Evolutionary conservation across 2,888 invertebrate species (phyloP).

Genomic region (Orthosia gothica): DNA sequence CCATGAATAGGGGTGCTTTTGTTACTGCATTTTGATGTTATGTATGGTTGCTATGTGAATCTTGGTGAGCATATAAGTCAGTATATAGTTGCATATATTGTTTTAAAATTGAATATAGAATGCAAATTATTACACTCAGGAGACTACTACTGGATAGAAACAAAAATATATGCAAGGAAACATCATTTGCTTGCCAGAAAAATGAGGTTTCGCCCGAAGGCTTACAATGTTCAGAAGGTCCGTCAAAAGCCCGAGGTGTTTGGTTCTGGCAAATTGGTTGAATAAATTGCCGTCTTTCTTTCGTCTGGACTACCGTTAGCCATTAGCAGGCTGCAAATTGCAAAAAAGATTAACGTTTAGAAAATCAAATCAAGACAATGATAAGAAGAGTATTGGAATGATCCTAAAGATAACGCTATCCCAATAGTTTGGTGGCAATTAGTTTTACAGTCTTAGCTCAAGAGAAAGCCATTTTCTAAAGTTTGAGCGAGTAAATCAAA

Average conservation of each 20-base stretch:
- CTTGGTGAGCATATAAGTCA: constrained; percentile 32
- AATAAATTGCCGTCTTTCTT: not conserved
- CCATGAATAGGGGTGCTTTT: constrained; percentile 78
- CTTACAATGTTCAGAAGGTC: not conserved
- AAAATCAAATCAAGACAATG: not conserved
- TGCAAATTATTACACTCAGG: no score
- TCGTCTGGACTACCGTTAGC: not conserved
- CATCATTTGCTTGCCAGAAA: no score
- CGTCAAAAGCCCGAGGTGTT: not conserved
- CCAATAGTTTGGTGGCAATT: not conserved
- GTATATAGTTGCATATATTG: not conserved
- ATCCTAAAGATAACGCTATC: not conserved
- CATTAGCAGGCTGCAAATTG: not conserved
- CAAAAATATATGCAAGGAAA: no score
- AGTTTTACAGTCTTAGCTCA: not conserved
- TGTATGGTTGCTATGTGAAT: constrained; percentile 45
- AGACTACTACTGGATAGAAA: no score
- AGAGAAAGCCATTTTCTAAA: constrained; percentile 7
- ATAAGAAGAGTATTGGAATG: not conserved
- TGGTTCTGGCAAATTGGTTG: not conserved
- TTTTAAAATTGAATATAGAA: no score
- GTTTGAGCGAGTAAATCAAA: constrained; percentile 9
- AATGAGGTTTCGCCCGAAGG: no score
- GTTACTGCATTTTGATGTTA: constrained; percentile 75
- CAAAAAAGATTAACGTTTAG: not conserved